phyloP scores from a whole-genome alignment of 2,888 invertebrate genomes.

The Caenorhabditis imperialis region DNA sequence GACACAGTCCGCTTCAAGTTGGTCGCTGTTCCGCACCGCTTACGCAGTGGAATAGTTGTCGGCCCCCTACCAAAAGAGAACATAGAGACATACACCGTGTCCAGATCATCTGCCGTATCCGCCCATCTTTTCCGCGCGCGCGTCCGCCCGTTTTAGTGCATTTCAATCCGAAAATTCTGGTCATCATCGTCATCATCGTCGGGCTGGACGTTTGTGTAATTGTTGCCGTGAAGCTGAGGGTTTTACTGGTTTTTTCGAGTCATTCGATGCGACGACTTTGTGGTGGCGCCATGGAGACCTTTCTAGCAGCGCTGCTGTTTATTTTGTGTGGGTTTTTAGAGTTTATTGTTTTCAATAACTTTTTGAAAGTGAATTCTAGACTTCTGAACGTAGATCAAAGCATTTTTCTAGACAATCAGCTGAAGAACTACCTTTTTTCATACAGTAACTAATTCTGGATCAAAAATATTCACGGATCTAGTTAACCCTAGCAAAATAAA shows the following conservation, averaged over 20 bases:
- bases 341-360: too few relatives aligned
- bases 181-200: too few relatives aligned
- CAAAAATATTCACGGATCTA: too few relatives aligned
- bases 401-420: too few relatives aligned
- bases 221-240: slow-evolving; percentile 6
- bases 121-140: slow-evolving; percentile 48
- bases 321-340: too few relatives aligned
- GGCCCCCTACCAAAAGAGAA: slow-evolving; percentile 31
- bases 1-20: slow-evolving; percentile 47
- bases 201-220: slow-evolving; percentile 5
- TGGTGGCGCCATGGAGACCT: not conserved
- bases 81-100: slow-evolving; percentile 43
- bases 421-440: too few relatives aligned
- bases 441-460: too few relatives aligned
- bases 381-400: too few relatives aligned
- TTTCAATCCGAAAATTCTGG: slow-evolving; percentile 49
- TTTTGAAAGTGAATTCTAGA: too few relatives aligned
- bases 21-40: slow-evolving; percentile 51
- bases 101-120: slow-evolving; percentile 57
- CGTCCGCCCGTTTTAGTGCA: slow-evolving; percentile 53
- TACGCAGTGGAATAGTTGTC: slow-evolving; percentile 37
- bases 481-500: slow-evolving; percentile 37
- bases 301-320: not conserved
- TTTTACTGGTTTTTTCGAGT: not conserved
- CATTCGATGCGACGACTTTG: not conserved